phyloP scores from a whole-genome alignment of 1,140 invertebrate genomes.

The Scaptomyza hsui region DNA sequence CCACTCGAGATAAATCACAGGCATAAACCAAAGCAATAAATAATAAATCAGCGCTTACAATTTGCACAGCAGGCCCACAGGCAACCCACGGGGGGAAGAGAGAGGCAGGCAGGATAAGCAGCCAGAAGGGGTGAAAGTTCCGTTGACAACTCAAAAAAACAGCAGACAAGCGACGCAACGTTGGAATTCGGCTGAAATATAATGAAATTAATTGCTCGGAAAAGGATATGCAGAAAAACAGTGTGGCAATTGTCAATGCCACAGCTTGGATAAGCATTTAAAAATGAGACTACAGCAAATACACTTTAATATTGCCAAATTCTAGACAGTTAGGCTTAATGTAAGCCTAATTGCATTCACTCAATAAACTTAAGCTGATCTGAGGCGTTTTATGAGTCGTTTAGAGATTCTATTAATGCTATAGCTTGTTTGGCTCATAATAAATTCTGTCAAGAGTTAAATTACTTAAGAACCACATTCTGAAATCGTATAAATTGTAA shows the following conservation, averaged over 20 bases:
- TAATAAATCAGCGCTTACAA: conserved; percentile 76
- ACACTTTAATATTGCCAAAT: not conserved
- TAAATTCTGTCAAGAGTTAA: conserved; percentile 7
- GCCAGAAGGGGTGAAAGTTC: conserved; percentile 15
- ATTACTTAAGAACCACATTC: conserved; percentile 41
- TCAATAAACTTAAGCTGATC: not conserved
- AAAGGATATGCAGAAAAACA: conserved; percentile 52
- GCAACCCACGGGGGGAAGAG: too few relatives aligned
- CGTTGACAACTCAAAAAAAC: conserved; percentile 53
- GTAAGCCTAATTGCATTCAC: conserved; percentile 9
- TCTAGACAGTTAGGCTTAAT: not conserved
- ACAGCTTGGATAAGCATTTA: conserved; percentile 6
- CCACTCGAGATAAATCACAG: conserved; percentile 65
- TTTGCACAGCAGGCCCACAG: conserved; percentile 56
- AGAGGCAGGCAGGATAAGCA: not conserved
- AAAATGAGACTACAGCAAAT: not conserved
- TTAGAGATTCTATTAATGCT: not conserved
- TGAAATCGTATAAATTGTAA: conserved; percentile 34
- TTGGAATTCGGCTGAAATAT: conserved; percentile 52
- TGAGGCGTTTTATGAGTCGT: not conserved
- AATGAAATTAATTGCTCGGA: conserved; percentile 73
- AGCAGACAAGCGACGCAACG: conserved; percentile 6
- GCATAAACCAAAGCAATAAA: conserved; percentile 72
- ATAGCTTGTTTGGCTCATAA: not conserved
- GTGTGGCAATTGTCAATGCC: conserved; percentile 25